These are phyloP conservation scores for Eulemur macaco DNA, from an alignment of 2,113 vertebrate species.

Conservation along the genomic window DNA sequence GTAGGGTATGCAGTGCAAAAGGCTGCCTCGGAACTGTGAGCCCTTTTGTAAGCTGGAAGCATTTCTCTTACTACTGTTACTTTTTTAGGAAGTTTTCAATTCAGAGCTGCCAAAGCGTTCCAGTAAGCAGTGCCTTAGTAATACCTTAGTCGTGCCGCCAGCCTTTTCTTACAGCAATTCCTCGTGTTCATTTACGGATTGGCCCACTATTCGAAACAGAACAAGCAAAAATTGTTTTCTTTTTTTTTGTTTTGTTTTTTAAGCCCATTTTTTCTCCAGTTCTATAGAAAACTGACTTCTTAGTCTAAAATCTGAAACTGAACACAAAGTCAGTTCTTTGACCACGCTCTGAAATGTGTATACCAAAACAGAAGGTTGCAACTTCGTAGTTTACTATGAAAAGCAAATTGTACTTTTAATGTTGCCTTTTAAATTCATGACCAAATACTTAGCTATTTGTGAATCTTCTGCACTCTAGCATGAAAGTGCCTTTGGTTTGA, in stretches of 20 bases:
- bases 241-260: neutral
- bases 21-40: constrained; percentile 95
- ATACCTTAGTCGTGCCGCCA: constrained; percentile 84
- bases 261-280: constrained; percentile 66
- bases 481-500: constrained; percentile 99
- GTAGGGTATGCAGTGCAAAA: constrained; percentile 91
- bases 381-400: constrained; percentile 80
- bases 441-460: constrained; percentile 92
- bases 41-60: constrained; percentile 93
- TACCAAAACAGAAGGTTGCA: constrained; percentile 86
- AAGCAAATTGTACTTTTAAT: constrained; percentile 86
- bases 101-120: constrained; percentile 98
- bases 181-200: constrained; percentile 77
- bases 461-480: constrained; percentile 93
- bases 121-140: constrained; percentile 98
- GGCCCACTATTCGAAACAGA: constrained; percentile 74
- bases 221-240: constrained; percentile 11
- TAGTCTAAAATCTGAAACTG: constrained; percentile 70
- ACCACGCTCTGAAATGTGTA: constrained; percentile 76
- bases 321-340: constrained; percentile 74
- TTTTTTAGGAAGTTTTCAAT: constrained; percentile 90
- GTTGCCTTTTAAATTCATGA: constrained; percentile 94
- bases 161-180: constrained; percentile 78
- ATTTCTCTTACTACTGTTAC: constrained; percentile 89
- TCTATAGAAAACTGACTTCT: constrained; percentile 75